These are phyloP conservation scores for Lasioglossum zephyrum DNA, from an alignment of 2,888 invertebrate species.

Conservation along the genomic window DNA sequence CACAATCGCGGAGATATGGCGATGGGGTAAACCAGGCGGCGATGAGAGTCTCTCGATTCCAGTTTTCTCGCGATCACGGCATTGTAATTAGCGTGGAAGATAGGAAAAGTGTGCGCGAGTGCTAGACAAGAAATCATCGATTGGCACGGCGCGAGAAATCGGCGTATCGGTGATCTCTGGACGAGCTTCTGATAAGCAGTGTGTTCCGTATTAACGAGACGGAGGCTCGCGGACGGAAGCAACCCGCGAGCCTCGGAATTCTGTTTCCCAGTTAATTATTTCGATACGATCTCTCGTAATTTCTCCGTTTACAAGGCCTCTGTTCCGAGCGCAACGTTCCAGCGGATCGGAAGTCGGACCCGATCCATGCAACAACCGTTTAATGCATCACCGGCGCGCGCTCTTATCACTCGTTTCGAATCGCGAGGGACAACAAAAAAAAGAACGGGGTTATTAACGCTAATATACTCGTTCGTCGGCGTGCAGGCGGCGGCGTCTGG, in stretches of 20 bases:
- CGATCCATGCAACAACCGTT: conserved; percentile 5
- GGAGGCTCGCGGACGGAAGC: conserved; percentile 18
- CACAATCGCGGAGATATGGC: not conserved
- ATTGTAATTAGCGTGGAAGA: not conserved
- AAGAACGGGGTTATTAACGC: conserved; percentile 7
- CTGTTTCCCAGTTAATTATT: conserved; percentile 59
- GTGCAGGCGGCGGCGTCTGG: not conserved
- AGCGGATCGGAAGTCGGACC: not conserved
- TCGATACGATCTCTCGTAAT: conserved; percentile 59
- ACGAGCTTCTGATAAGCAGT: not conserved
- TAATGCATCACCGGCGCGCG: conserved; percentile 1
- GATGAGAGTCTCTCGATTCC: not conserved
- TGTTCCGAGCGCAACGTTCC: not conserved
- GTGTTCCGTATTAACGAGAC: not conserved
- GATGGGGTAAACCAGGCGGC: not conserved
- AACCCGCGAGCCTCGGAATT: conserved; percentile 40
- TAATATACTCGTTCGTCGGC: conserved; percentile 20
- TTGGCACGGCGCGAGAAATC: not conserved
- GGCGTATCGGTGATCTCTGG: not conserved
- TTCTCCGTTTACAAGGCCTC: conserved; percentile 34
- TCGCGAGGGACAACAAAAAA: not conserved
- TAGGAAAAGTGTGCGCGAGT: not conserved
- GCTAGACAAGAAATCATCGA: not conserved
- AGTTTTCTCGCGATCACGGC: not conserved
- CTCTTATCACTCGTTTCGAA: conserved; percentile 12